These are phyloP conservation scores for Panulirus ornatus DNA, from an alignment of 1,140 invertebrate species.

Conservation along the genomic window DNA sequence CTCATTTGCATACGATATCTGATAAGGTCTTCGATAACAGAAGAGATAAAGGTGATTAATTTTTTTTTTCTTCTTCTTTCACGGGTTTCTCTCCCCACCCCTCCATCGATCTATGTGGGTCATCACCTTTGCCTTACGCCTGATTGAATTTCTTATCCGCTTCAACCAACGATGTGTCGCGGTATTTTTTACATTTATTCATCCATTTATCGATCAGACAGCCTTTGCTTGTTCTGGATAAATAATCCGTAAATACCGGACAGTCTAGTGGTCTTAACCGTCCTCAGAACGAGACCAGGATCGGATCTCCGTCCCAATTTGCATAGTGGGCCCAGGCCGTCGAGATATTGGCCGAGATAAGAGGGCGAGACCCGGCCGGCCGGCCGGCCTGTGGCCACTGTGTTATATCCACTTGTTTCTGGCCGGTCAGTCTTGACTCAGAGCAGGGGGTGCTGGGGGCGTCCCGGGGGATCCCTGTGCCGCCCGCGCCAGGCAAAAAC, in stretches of 20 bases:
- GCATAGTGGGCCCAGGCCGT: neutral
- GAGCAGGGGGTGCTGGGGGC: neutral
- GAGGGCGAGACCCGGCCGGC: neutral
- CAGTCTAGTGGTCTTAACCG: too few species aligned
- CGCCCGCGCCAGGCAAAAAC: neutral
- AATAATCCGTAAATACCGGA: too few species aligned
- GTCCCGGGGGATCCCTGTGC: neutral
- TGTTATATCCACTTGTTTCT: neutral
- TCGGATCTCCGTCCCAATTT: neutral
- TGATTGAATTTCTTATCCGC: too few species aligned
- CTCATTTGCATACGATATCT: neutral
- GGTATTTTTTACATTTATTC: too few species aligned
- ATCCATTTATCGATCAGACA: too few species aligned
- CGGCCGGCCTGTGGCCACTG: neutral
- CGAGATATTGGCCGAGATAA: conserved; percentile 3
- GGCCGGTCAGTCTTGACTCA: neutral
- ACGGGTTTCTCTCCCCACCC: too few species aligned
- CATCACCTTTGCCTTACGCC: too few species aligned
- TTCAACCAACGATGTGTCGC: too few species aligned
- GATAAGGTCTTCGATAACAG: neutral
- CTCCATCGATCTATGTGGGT: too few species aligned
- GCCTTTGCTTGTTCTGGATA: too few species aligned
- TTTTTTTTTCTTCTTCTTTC: too few species aligned
- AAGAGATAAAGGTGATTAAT: neutral
- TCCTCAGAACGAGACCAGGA: neutral